Percentiles rank a stretch among this genome's conserved stretches.
These are phyloP conservation scores for Drosophila punjabiensis DNA, from an alignment of 1,140 invertebrate genomes.

Conservation along the genomic window DNA sequence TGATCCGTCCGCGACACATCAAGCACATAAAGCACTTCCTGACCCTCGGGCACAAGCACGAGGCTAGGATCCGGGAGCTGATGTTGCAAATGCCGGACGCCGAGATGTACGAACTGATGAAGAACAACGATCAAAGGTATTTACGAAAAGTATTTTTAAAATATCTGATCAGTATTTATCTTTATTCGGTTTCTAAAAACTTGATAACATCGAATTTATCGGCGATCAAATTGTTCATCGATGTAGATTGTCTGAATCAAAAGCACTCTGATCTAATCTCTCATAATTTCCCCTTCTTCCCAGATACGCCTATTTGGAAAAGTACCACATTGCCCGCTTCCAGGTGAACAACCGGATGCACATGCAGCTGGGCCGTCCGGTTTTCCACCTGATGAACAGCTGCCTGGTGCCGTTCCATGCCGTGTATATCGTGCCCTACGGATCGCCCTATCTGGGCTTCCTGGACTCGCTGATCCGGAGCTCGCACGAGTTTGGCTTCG, in stretches of 20 bases:
- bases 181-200: too few relatives aligned
- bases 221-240: too few relatives aligned
- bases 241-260: too few relatives aligned
- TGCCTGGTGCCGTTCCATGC: slow-evolving; percentile 81
- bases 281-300: neutral
- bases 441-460: slow-evolving; percentile 79
- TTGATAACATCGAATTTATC: too few relatives aligned
- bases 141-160: neutral
- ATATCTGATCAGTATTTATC: too few relatives aligned
- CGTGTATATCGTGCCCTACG: slow-evolving; percentile 80
- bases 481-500: slow-evolving; percentile 72
- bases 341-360: slow-evolving; percentile 65
- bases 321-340: slow-evolving; percentile 71
- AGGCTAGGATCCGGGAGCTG: slow-evolving; percentile 47
- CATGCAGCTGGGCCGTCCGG: slow-evolving; percentile 52
- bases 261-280: too few relatives aligned
- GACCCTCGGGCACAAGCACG: slow-evolving; percentile 40
- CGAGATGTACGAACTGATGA: slow-evolving; percentile 27
- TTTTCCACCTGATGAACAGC: slow-evolving; percentile 76
- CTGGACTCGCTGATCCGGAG: slow-evolving; percentile 67
- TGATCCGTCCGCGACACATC: slow-evolving; percentile 51
- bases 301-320: slow-evolving; percentile 70
- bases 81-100: slow-evolving; percentile 58
- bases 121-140: slow-evolving; percentile 55
- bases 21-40: slow-evolving; percentile 69